Percentiles rank a stretch among this genome's conserved stretches.
Conservation (phyloP, 2,113 vertebrate genomes). For the Pluvialis apricaria region DNA sequence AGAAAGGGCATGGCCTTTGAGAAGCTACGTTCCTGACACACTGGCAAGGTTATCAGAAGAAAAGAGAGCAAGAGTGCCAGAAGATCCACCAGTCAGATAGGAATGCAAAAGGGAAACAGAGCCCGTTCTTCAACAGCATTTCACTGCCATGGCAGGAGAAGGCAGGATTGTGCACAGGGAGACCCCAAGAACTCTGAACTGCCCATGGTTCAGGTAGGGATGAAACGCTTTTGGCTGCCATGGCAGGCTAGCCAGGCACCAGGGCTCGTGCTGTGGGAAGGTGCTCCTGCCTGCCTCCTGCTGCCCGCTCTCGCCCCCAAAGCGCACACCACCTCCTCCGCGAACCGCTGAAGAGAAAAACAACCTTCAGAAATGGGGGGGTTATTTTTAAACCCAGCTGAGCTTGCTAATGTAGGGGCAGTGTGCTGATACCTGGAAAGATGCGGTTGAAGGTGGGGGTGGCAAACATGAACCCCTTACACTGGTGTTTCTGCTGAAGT, state of each 20-base stretch:
- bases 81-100: not conserved
- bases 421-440: conserved; percentile 1
- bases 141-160: not conserved
- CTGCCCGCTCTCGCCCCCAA: not conserved
- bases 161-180: rapidly evolving
- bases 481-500: not conserved
- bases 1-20: not conserved
- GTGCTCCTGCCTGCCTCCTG: not conserved
- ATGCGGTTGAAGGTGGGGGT: not conserved
- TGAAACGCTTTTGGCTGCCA: rapidly evolving
- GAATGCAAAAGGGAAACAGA: not conserved
- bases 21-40: not conserved
- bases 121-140: not conserved
- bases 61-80: not conserved
- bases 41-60: not conserved
- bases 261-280: not conserved
- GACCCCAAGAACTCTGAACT: not conserved
- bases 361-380: not conserved
- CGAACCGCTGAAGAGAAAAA: not conserved
- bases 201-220: not conserved
- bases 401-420: not conserved
- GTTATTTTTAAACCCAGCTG: not conserved
- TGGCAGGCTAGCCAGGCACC: not conserved
- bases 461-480: not conserved
- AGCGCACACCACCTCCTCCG: rapidly evolving